Conservation (phyloP, 2,888 invertebrate genomes). For the Dynastes tityus region DNA sequence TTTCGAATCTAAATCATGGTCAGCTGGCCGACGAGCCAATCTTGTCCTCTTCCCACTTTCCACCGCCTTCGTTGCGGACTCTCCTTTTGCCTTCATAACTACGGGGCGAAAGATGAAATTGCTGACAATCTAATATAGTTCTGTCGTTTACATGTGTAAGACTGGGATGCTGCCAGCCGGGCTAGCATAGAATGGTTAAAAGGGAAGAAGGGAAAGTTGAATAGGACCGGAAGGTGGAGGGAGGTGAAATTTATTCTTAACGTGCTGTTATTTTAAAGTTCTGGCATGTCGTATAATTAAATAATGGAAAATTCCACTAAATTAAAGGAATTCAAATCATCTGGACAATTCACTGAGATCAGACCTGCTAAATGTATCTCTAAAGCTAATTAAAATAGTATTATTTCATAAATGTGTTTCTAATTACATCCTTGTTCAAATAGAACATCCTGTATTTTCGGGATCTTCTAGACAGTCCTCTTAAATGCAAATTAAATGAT, state of each 20-base stretch:
- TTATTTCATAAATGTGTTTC: too few species aligned
- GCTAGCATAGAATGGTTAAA: slow-evolving; percentile 8
- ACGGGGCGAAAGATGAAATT: slow-evolving; percentile 40
- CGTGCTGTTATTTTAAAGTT: slow-evolving; percentile 34
- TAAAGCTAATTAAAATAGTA: not conserved
- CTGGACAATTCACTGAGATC: not conserved
- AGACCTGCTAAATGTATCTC: too few species aligned
- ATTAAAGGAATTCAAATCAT: not conserved
- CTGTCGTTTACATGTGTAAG: slow-evolving; percentile 41
- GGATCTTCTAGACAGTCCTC: too few species aligned
- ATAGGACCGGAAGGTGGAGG: not conserved
- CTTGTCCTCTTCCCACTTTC: slow-evolving; percentile 1
- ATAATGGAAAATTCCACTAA: slow-evolving; percentile 16
- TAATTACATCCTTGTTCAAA: too few species aligned
- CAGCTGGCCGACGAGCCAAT: slow-evolving; percentile 29
- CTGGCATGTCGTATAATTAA: not conserved
- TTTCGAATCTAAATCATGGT: slow-evolving; percentile 43
- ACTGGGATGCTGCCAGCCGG: not conserved
- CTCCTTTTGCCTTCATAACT: slow-evolving; percentile 15
- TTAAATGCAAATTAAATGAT: too few species aligned
- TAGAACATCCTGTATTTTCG: too few species aligned
- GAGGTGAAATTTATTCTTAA: slow-evolving; percentile 17
- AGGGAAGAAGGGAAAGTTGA: not conserved
- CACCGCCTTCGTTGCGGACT: not conserved
- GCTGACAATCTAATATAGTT: slow-evolving; percentile 43